Percentiles rank a stretch among this genome's conserved stretches.
These are phyloP conservation scores for Thunnus albacares DNA, from an alignment of 2,797 vertebrate species.

Conservation along the genomic window DNA sequence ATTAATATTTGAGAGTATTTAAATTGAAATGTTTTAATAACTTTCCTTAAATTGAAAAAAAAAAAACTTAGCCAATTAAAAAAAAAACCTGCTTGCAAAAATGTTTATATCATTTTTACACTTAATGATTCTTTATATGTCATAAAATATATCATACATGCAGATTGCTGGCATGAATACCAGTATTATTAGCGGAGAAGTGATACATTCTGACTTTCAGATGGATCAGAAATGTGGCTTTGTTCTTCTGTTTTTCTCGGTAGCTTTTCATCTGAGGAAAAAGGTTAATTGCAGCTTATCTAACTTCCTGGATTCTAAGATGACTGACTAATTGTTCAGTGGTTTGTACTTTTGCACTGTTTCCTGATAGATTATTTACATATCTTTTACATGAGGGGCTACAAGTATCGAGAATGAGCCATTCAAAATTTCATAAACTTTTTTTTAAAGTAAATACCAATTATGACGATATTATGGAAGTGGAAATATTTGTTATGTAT, in stretches of 20 bases:
- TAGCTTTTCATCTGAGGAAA: slow-evolving; percentile 14
- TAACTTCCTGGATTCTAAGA: slow-evolving; percentile 51
- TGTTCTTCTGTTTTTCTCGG: slow-evolving; percentile 11
- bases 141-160: not conserved
- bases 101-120: not conserved
- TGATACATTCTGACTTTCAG: not conserved
- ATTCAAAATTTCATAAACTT: not conserved
- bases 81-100: not conserved
- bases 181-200: not conserved
- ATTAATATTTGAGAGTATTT: not conserved
- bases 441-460: not conserved
- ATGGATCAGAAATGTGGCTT: not conserved
- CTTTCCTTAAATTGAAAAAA: not conserved
- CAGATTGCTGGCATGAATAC: not conserved
- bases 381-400: not conserved
- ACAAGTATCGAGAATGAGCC: not conserved
- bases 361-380: not conserved
- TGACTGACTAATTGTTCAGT: slow-evolving; percentile 25
- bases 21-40: not conserved
- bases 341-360: not conserved
- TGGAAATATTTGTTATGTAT: not conserved
- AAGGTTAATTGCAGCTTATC: slow-evolving; percentile 24
- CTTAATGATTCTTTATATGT: not conserved
- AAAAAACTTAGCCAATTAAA: not conserved
- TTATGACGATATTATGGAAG: not conserved